Base-by-base conservation (phyloP, 1,140 invertebrate species). In the Lepidurus apus region DNA sequence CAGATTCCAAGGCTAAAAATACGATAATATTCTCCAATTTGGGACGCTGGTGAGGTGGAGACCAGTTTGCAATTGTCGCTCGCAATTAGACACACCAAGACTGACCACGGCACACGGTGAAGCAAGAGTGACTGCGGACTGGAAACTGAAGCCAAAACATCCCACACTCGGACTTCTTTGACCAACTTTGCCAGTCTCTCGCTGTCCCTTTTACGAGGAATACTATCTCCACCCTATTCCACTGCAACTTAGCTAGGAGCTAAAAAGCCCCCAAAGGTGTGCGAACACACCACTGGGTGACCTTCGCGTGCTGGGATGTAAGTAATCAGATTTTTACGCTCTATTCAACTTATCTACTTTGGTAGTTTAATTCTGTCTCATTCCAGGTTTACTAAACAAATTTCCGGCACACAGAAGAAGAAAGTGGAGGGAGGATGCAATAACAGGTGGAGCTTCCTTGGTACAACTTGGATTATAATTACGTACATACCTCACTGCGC, bases 201-300 rank as follows among this genome's bases (percentile, higher is more conserved):
- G 53, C 21, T 65, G n/a, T 17, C 53, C 53, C 8, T 65, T 9
- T 65, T 9, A 6, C 53, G 13, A 13, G 53, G 34, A 34, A 34
- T 34, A 34, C 34, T 34, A 4, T 34, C 34, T 34, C 34, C 34
- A 4, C 34, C 34, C 34, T 34, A 34, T 34, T 34, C 3, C 34
- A 34, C 34, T 34, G 34, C 34, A 34, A 34, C 34, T 34, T 34
- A 34, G 34, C 34, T 34, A 17, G 21, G 13, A 65, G 6, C 53
- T 13, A 11, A 65, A 65, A 65, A 21, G 53, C 53, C 53, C 53
- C 53, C 53, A 65, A 65, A 65, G 53, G 53, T 65, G 53, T 21
- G 6, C 53, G 17, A 21, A 11, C 53, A 65, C 17, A 65, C 53
- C 17, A n/a, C 10, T 17, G 17, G 53, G 3, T 65, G 53, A 65